Conservation (phyloP, 2,113 vertebrate genomes). For the Natator depressus region DNA sequence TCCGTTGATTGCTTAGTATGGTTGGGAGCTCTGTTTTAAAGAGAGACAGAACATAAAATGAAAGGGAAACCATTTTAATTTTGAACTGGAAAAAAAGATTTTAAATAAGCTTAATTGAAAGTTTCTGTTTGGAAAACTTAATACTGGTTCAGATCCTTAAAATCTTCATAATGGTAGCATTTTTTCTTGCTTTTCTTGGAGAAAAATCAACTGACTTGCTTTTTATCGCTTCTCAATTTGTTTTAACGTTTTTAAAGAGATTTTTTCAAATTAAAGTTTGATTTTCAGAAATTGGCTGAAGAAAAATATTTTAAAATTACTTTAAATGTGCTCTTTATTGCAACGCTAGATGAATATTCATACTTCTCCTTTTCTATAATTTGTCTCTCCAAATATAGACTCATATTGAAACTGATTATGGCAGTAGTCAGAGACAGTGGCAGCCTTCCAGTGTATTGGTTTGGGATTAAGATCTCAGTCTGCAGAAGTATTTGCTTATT, state of each 20-base stretch:
- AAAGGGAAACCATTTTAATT: background rate
- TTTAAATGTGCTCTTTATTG: background rate
- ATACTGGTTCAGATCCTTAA: background rate
- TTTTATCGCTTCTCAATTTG: background rate
- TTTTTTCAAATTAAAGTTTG: fast-evolving
- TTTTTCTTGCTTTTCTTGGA: background rate
- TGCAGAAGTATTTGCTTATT: background rate
- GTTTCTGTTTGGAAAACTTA: background rate
- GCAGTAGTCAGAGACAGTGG: background rate
- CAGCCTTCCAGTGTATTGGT: background rate
- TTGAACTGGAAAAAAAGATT: background rate
- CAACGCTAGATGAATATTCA: background rate
- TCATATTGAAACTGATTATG: fast-evolving
- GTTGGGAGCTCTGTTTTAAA: background rate
- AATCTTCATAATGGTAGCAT: background rate
- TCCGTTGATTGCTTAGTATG: background rate
- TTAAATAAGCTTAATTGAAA: background rate
- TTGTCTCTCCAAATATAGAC: no score
- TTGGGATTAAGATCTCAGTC: background rate
- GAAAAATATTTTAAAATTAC: fast-evolving
- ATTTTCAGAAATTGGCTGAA: background rate
- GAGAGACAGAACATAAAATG: background rate
- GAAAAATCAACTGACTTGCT: background rate
- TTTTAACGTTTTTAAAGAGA: background rate
- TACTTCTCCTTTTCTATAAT: background rate